Evolutionary conservation across 2,888 invertebrate species (phyloP), one percentile per base, ranked within the genome.

Genomic region (Taenaris catops): DNA sequence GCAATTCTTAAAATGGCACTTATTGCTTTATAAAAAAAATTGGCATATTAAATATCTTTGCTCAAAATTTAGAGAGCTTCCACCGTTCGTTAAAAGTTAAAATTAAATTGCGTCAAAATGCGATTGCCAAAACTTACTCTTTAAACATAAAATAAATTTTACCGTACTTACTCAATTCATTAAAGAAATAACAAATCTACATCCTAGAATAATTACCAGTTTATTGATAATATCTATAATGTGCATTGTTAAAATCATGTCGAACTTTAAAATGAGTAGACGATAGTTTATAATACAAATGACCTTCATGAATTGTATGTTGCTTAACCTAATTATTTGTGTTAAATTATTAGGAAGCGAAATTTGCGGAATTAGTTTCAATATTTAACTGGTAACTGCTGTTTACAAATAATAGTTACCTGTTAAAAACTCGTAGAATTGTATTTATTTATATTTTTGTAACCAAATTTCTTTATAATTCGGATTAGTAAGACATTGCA

Each of bases 11-110:
- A 38, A 44, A 38, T 43, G 39, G 41, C 39, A 38, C 44, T 37
- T 27, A n/a, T n/a, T n/a, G n/a, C n/a, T n/a, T n/a, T n/a, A n/a
- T n/a, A n/a, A n/a, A n/a, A n/a, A n/a, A n/a, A n/a, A n/a, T n/a
- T n/a, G n/a, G n/a, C n/a, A n/a, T n/a, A n/a, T n/a, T n/a, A n/a
- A 38, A 41, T 44, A 41, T 48, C 51, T 58, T 76, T 78, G 78
- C 78, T 78, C 78, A 78, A 73, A 31, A 56, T 58, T 62, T 49
- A 65, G 69, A 65, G 69, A 75, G 70, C 76, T 78, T 78, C 78
- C 76, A 58, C 48, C 38, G 16, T 36, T 41, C 33, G 36, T 28
- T 36, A 19, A 26, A 32, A 34, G 33, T 41, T 34, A 31, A 24
- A 34, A n/a, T n/a, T n/a, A 14, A 14, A 14, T 14, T 48, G 39